Evolutionary conservation across 1,140 invertebrate species (phyloP), one percentile per base, ranked within the genome.

Genomic region (Nilaparvata lugens): DNA sequence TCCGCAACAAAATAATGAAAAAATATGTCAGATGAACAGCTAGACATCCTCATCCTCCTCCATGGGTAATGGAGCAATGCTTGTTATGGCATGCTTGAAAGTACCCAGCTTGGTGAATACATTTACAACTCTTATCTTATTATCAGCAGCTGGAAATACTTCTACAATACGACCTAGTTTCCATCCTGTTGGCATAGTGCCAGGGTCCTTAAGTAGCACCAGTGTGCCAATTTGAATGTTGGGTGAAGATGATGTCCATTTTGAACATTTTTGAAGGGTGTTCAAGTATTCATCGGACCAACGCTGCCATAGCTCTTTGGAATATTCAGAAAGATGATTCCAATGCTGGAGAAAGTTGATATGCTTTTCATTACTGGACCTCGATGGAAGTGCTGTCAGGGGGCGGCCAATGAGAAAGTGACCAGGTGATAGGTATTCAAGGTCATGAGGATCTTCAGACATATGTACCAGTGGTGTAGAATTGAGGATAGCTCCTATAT

Each of bases 171-270:
- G 55, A 23, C 62, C 71, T 19, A 73, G 25, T n/a, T 56, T 25
- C 72, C 73, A 74, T 42, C 67, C 63, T 2, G 55, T 23, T n/a
- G 71, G 69, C n/a, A 72, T 68, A 14, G 64, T 42, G 43, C 67
- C 65, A 13, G 70, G 66, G 13, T 73, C 68, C 40, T 71, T 71
- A 1, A 75, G n/a, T 0, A 75, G 18, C 14, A 75, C 74, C 6
- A 75, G 21, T 6, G 63, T 51, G 25, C 66, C 65, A 14, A 66
- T 45, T 52, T 68, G 61, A 14, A 68, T n/a, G 38, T 68, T 64
- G 7, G 35, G 21, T 62, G 60, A 19, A 6, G 48, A 21, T 2
- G 28, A 28, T 7, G 16, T 51, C 68, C 71, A 70, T 55, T 70
- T 71, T 9, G 28, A 9, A n/a, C 67, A 31, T 13, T 35, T 51